phyloP scores from a whole-genome alignment of 2,888 invertebrate species.

The Brachypalpus laphriformis region DNA sequence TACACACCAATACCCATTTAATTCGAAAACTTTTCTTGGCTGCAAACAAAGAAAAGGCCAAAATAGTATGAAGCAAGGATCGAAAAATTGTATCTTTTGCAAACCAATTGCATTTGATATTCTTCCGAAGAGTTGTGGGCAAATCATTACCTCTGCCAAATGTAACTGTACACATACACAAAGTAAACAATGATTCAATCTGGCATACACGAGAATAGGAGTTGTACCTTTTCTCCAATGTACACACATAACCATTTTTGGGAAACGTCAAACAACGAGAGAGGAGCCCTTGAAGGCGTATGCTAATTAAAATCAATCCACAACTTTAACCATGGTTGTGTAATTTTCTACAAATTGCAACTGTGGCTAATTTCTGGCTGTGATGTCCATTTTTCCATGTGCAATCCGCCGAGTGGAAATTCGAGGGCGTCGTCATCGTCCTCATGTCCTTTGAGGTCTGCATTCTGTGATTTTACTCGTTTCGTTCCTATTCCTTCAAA shows the following conservation, averaged over 20 bases:
- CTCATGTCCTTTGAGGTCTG: slow-evolving; percentile 43
- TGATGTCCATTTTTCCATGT: slow-evolving; percentile 30
- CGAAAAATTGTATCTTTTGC: slow-evolving; percentile 38
- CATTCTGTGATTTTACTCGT: slow-evolving; percentile 41
- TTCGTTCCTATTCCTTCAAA: slow-evolving; percentile 45
- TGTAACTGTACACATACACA: slow-evolving; percentile 47
- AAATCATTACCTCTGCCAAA: slow-evolving; percentile 40
- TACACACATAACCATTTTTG: too few species aligned
- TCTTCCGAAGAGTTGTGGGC: slow-evolving; percentile 26
- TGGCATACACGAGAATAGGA: neutral
- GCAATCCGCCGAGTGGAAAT: slow-evolving; percentile 25
- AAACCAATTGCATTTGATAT: slow-evolving; percentile 67
- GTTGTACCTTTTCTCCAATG: neutral
- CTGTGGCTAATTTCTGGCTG: slow-evolving; percentile 56
- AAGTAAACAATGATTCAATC: slow-evolving; percentile 36
- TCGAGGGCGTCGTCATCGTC: neutral
- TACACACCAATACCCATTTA: slow-evolving; percentile 32
- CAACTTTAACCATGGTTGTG: slow-evolving; percentile 68
- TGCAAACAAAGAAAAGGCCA: slow-evolving; percentile 1
- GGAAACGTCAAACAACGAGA: slow-evolving; percentile 14
- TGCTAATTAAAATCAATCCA: slow-evolving; percentile 74
- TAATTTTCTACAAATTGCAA: slow-evolving; percentile 70
- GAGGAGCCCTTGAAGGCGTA: slow-evolving; percentile 29
- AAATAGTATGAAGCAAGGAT: neutral
- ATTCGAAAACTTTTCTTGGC: slow-evolving; percentile 53